Base-by-base conservation (phyloP, 2,113 vertebrate species). In the Odontophorus gujanensis region DNA sequence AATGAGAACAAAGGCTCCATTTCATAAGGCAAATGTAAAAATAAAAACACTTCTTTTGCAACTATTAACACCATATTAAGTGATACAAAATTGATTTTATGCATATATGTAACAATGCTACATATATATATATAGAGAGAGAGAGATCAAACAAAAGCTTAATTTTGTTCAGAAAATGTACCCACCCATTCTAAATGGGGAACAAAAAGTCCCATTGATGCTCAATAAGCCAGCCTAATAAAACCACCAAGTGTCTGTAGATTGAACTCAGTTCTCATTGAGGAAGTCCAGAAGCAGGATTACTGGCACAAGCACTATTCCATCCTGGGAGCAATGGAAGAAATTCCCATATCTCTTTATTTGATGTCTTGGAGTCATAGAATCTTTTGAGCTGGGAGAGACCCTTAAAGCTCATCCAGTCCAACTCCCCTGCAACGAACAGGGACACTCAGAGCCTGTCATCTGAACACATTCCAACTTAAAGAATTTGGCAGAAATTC, bases 301-400 rank as follows among this genome's bases (percentile, higher is more conserved):
- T 6, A 38, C 25, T 17, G 5, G 5, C 36, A 24, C 28, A 13
- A 2, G 4, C 8, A 11, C 3, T 7, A 1, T 18, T 73, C n/a
- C 45, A 59, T 43, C 14, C 34, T 43, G 4, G 15, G 2, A 55
- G 5, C 66, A 7, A 38, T 0, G 0, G 21, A 8, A 42, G 6
- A 16, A 21, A 1, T 0, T 2, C 32, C 63, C 8, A 2, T 17
- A 20, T 10, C 57, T 72, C 4, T 6, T 50, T 9, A 48, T 61
- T 34, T 19, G 11, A 51, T n/a, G 21, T 28, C 63, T 28, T 51
- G 13, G 0, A 0, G 26, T 48, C 55, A 28, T 53, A 16, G 50
- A 53, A 28, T 53, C 26, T 14, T 53, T 30, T 17, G 26, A 53
- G 26, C 28, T 28, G 26, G 51, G 28, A 53, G 28, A 15, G 51